Base-by-base conservation (phyloP, 2,113 vertebrate genomes). In the Chamaea fasciata region DNA sequence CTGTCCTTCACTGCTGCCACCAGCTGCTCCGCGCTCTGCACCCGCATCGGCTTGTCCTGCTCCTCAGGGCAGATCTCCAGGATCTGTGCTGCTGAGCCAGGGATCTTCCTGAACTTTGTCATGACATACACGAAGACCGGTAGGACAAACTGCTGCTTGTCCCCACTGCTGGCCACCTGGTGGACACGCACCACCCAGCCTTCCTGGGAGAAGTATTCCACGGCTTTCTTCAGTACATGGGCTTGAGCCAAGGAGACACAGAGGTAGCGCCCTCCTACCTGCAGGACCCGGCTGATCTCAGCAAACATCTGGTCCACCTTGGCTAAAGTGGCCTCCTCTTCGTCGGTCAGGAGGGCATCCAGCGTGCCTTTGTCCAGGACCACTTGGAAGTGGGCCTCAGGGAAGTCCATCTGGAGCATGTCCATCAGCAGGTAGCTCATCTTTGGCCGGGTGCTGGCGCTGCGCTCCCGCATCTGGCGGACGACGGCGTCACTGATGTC, bases 201-300 rank as follows among this genome's bases (percentile, higher is more conserved):
- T 50, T 98, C 97, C 92, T 91, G 91, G 31, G 98, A 98, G 95
- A 99, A 99, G 94, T 98, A 98, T 46, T 98, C 98, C 92, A 99
- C 98, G 0, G 98, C 98, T 92, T 99, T 98, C 97, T 97, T 98
- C 95, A 99, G 98, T 78, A 99, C 98, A 2, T 98, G 98, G 67
- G 98, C 98, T 95, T 99, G 99, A 60, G 99, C 99, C 96, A 99
- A 95, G n/a, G 99, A 99, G 92, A 99, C 96, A 7, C 99, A 99
- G 31, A 99, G 95, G 60, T 99, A 99, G 80, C 99, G 98, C 4
- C 99, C 99, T 27, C 99, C 99, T 2, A 99, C 97, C 78, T 97
- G 97, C 70, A 99, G 95, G 64, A 99, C 98, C 9, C 99, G 98
- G 55, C 97, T 97, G 73, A 99, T 98, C 98, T 99, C 99, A 1